These are phyloP conservation scores for Leptopilina syphax DNA, from an alignment of 2,888 invertebrate genomes.

Conservation along the genomic window DNA sequence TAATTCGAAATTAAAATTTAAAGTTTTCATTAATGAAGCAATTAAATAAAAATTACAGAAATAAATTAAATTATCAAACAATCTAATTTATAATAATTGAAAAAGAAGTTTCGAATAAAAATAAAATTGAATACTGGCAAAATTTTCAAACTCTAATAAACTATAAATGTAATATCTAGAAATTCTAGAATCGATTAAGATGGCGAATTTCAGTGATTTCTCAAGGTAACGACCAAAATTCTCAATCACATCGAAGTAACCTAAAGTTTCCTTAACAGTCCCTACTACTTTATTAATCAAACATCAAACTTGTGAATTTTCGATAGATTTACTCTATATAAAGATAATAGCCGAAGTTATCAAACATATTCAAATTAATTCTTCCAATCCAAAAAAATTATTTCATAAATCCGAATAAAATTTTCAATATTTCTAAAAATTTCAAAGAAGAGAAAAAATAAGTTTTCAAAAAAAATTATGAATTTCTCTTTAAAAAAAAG, in stretches of 20 bases:
- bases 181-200: conserved; percentile 8
- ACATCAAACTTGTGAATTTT: conserved; percentile 9
- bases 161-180: neutral
- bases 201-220: neutral
- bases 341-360: neutral
- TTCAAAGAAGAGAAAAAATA: too few species aligned
- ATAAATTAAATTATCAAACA: too few species aligned
- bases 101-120: neutral
- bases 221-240: conserved; percentile 4
- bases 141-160: neutral
- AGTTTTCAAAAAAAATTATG: too few species aligned
- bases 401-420: too few species aligned
- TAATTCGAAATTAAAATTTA: too few species aligned
- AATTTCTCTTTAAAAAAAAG: too few species aligned
- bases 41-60: too few species aligned
- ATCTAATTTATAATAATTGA: too few species aligned
- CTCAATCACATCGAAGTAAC: neutral
- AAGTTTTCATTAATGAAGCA: too few species aligned
- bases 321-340: neutral
- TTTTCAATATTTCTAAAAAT: too few species aligned
- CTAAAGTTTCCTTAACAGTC: conserved; percentile 8
- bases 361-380: neutral
- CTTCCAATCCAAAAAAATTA: neutral
- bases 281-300: conserved; percentile 18
- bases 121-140: neutral